A percentile compares a stretch with the other conserved stretches of the same genome.
phyloP scores from a whole-genome alignment of 2,888 invertebrate genomes.

The Orthonychiurus folsomi region DNA sequence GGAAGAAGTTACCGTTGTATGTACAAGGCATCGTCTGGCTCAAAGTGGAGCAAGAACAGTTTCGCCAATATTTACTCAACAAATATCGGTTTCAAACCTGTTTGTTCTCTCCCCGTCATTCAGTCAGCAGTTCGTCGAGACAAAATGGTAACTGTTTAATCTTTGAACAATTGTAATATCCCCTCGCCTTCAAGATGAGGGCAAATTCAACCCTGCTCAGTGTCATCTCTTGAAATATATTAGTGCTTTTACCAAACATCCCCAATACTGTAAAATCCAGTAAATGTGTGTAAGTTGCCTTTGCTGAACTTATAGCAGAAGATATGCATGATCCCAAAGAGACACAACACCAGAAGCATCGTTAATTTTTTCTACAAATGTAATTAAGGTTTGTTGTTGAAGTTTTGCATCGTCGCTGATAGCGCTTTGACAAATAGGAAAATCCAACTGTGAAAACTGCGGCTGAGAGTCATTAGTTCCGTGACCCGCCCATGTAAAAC shows the following conservation, averaged over 20 bases:
- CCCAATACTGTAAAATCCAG: too few species aligned
- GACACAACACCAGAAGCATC: too few species aligned
- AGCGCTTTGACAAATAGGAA: background rate
- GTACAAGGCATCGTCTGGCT: too few species aligned
- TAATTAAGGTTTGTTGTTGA: background rate
- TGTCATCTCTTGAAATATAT: too few species aligned
- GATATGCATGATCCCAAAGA: too few species aligned
- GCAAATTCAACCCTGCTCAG: background rate
- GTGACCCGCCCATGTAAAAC: background rate
- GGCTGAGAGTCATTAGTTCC: background rate
- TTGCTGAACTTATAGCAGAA: too few species aligned
- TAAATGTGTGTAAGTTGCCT: too few species aligned
- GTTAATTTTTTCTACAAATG: background rate
- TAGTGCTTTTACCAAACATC: too few species aligned
- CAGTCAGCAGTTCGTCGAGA: background rate
- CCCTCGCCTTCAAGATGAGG: background rate
- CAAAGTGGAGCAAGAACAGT: background rate
- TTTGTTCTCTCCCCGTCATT: background rate
- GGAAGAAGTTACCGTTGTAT: too few species aligned
- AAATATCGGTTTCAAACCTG: background rate
- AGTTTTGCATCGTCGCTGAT: background rate
- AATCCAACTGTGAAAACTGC: background rate
- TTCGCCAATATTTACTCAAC: background rate
- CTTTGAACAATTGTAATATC: background rate
- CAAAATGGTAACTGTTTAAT: background rate